Evolutionary conservation across 2,888 invertebrate species (phyloP).

Genomic region (Busseola fusca): DNA sequence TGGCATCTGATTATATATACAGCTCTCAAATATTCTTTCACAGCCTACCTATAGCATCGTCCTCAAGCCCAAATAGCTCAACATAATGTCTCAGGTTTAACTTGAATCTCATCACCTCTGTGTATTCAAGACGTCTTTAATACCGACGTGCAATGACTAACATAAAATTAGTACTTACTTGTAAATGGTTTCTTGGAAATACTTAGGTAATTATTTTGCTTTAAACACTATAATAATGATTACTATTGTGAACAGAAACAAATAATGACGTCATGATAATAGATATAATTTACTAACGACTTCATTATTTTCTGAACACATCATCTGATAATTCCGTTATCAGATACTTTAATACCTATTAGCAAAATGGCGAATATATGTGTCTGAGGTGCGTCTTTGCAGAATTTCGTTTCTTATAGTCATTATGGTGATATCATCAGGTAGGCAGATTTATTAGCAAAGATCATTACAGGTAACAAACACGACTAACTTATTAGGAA

Average conservation of each 20-base stretch:
- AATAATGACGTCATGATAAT: conserved; percentile 10
- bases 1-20: no score
- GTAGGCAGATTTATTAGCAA: conserved; percentile 35
- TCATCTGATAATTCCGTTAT: no score
- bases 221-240: conserved; percentile 5
- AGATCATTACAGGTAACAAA: conserved; percentile 77
- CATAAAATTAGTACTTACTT: conserved; percentile 1
- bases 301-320: neutral
- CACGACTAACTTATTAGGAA: conserved; percentile 74
- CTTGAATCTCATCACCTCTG: neutral
- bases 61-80: neutral
- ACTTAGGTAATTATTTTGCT: conserved; percentile 16
- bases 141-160: neutral
- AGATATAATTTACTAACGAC: neutral
- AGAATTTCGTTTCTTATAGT: neutral
- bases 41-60: neutral
- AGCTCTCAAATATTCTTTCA: neutral
- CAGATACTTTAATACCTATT: no score
- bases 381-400: neutral
- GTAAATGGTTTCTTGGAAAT: conserved; percentile 9
- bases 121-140: neutral
- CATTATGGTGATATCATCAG: conserved; percentile 1
- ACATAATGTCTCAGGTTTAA: neutral
- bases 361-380: neutral
- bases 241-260: conserved; percentile 1